Percentiles rank a stretch among this genome's conserved stretches.
Conservation (phyloP, 1,140 invertebrate species). For the Heliconius congener region DNA sequence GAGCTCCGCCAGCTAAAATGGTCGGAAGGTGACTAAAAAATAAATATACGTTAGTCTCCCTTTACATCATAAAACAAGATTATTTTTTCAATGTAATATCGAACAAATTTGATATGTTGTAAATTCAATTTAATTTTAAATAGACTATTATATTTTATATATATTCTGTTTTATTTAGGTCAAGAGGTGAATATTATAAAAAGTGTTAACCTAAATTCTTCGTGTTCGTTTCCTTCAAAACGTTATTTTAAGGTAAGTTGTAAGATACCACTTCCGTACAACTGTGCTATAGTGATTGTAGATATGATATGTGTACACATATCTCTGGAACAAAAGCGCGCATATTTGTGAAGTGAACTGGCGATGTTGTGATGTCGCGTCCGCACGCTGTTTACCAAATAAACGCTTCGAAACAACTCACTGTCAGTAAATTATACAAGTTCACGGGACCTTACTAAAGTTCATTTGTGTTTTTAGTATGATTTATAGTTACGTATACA, state of each 20-base stretch:
- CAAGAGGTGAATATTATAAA: neutral
- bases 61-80: no score
- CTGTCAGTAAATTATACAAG: neutral
- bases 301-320: neutral
- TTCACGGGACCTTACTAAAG: neutral
- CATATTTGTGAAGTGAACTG: constrained; percentile 19
- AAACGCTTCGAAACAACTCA: constrained; percentile 13
- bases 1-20: no score
- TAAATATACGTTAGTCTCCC: no score
- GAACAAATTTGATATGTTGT: no score
- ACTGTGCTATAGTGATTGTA: neutral
- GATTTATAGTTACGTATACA: no score
- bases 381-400: constrained; percentile 50
- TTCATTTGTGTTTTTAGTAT: neutral
- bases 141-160: no score
- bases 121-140: no score
- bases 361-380: constrained; percentile 41
- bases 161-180: neutral
- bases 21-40: no score
- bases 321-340: neutral
- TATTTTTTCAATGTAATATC: no score
- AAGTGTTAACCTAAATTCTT: neutral
- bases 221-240: neutral
- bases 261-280: neutral
- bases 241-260: neutral